Conservation (phyloP, 2,113 vertebrate species). For the Myodes glareolus region DNA sequence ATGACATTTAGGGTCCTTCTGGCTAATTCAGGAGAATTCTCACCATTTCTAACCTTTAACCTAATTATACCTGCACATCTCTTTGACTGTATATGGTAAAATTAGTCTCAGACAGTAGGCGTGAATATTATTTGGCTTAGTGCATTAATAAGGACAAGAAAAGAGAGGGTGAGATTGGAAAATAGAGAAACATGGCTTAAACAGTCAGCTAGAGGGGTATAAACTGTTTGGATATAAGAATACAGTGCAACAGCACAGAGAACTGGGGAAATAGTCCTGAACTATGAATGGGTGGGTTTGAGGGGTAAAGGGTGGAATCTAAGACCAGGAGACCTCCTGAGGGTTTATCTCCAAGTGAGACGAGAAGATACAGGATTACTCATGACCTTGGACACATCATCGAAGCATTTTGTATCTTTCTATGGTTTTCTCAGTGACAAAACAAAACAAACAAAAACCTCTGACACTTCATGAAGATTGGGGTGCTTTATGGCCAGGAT, state of each 20-base stretch:
- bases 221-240: slow-evolving; percentile 3
- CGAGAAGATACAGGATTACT: neutral
- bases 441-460: neutral
- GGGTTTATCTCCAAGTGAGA: slow-evolving; percentile 1
- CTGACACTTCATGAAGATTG: neutral
- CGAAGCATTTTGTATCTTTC: neutral
- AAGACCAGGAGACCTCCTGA: neutral
- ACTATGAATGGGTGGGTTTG: neutral
- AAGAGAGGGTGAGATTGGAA: neutral
- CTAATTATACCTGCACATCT: neutral
- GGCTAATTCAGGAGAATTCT: neutral
- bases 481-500: neutral
- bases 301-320: neutral
- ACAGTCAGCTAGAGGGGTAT: neutral
- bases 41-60: neutral
- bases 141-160: neutral
- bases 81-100: neutral
- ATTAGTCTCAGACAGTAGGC: neutral
- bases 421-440: neutral
- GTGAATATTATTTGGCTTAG: neutral
- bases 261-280: no score
- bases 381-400: no score
- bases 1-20: neutral
- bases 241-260: neutral
- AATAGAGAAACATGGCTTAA: neutral